phyloP scores from a whole-genome alignment of 2,888 invertebrate genomes.

The Diaperis boleti region DNA sequence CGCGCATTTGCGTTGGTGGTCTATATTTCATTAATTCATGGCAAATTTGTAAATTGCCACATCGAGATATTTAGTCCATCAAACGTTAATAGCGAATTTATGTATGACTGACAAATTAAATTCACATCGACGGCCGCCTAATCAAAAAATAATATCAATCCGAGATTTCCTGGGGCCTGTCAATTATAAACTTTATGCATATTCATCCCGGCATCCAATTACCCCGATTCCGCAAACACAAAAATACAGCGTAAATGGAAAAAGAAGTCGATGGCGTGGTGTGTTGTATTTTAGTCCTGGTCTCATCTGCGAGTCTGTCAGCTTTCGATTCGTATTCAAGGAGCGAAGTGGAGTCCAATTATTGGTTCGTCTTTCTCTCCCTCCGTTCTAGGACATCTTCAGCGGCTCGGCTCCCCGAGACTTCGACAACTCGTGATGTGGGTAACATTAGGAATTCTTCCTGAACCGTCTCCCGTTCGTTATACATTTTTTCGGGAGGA shows the following conservation, averaged over 20 bases:
- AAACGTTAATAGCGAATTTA: conserved; percentile 30
- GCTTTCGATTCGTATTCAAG: conserved; percentile 52
- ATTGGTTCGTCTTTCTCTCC: conserved; percentile 52
- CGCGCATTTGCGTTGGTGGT: no score
- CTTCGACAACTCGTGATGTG: conserved; percentile 54
- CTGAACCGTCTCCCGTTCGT: conserved; percentile 40
- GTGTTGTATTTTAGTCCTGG: conserved; percentile 46
- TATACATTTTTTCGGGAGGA: conserved; percentile 43
- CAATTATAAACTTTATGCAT: conserved; percentile 33
- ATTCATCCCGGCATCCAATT: conserved; percentile 21
- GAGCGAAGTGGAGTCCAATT: conserved; percentile 52
- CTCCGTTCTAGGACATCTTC: conserved; percentile 41
- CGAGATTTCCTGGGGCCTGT: neutral
- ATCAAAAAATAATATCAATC: conserved; percentile 35
- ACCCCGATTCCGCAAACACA: conserved; percentile 27
- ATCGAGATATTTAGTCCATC: conserved; percentile 24
- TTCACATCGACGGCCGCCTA: conserved; percentile 19
- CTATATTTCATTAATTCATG: neutral
- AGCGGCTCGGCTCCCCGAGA: conserved; percentile 42
- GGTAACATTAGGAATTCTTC: conserved; percentile 44
- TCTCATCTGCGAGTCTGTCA: conserved; percentile 49
- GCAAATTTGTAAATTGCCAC: conserved; percentile 28
- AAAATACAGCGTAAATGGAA: conserved; percentile 38
- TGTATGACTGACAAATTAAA: conserved; percentile 26
- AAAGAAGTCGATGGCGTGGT: conserved; percentile 40